Evolutionary conservation across 2,113 vertebrate species (phyloP).

Genomic region (Cairina moschata): DNA sequence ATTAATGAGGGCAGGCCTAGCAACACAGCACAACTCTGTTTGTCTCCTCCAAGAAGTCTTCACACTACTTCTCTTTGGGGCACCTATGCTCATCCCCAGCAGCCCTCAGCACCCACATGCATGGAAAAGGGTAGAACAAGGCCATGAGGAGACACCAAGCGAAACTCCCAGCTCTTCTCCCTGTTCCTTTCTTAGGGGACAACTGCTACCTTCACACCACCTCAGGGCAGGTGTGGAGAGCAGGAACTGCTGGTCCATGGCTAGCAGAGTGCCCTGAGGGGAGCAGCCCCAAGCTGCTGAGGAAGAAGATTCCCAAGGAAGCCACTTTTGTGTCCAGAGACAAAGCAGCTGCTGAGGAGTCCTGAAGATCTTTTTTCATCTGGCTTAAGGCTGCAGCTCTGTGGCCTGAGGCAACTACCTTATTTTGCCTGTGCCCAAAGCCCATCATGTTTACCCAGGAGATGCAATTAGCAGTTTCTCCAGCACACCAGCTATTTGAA

Average conservation of each 20-base stretch:
- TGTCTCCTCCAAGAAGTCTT: background rate
- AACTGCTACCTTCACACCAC: background rate
- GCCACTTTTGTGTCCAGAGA: background rate
- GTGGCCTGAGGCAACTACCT: background rate
- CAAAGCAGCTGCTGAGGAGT: background rate
- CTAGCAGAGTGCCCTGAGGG: background rate
- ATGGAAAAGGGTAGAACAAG: background rate
- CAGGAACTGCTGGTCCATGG: background rate
- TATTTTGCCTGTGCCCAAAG: background rate
- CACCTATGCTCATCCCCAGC: background rate
- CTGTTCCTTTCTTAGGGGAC: background rate
- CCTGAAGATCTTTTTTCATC: background rate
- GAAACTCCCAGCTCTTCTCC: background rate
- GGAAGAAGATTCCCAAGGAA: background rate
- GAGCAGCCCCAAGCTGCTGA: fast-evolving
- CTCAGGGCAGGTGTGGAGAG: background rate
- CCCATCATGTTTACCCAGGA: background rate
- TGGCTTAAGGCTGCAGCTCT: background rate
- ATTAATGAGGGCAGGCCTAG: background rate
- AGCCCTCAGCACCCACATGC: background rate
- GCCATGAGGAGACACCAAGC: background rate
- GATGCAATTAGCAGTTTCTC: background rate
- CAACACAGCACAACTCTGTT: background rate
- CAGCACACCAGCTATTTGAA: background rate
- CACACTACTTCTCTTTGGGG: background rate